Evolutionary conservation across 2,888 invertebrate genomes (phyloP).

Genomic region (Synergus gifuensis): DNA sequence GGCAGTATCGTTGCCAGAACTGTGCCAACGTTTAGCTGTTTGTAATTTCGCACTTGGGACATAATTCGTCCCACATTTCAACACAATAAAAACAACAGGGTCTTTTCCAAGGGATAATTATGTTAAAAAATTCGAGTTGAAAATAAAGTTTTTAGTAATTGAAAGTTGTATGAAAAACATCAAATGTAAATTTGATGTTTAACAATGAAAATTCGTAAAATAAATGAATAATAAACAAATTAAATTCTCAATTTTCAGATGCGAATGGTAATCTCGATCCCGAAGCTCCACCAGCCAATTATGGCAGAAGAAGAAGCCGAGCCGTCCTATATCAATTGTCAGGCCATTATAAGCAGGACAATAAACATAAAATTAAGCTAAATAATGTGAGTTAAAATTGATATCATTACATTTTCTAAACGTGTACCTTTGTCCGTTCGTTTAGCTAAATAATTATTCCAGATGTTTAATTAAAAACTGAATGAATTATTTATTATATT

Average conservation of each 20-base stretch:
- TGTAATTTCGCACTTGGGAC: too few species aligned
- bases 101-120: not conserved
- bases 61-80: not conserved
- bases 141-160: not conserved
- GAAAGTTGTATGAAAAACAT: not conserved
- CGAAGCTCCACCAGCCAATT: constrained; percentile 89
- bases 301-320: constrained; percentile 93
- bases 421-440: too few species aligned
- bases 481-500: not conserved
- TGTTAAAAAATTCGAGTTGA: not conserved
- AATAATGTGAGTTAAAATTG: constrained; percentile 89
- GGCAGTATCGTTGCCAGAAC: too few species aligned
- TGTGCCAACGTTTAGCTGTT: too few species aligned
- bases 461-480: not conserved
- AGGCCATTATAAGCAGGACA: constrained; percentile 97
- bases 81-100: not conserved
- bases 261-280: constrained; percentile 88
- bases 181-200: not conserved
- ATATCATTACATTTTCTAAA: not conserved
- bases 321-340: constrained; percentile 98
- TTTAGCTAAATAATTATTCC: too few species aligned
- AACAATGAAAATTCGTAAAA: not conserved
- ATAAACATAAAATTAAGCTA: constrained; percentile 95
- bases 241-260: constrained; percentile 81
- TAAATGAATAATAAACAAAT: not conserved